Base-by-base conservation (phyloP, 2,888 invertebrate genomes). In the Sialis lutaria region DNA sequence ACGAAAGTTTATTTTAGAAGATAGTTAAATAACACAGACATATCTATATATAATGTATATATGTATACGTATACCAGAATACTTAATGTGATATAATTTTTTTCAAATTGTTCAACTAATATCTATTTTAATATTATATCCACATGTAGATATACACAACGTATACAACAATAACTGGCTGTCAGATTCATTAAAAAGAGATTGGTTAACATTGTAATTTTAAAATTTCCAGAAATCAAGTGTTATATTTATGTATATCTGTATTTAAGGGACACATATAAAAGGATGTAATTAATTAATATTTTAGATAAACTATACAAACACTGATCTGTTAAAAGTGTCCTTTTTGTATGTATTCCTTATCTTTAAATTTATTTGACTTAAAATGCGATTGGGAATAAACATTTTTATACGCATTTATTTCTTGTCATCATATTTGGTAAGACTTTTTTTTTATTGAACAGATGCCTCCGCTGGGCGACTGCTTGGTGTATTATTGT, bases 401-500 rank as follows among this genome's bases (percentile, higher is more conserved):
- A 22, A 22, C 22, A 22, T 22, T 22, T 22, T 22, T 22, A 22
- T 22, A 22, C 22, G 22, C 22, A 22, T 22, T 22, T 22, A 22
- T 4, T 22, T 22, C 22, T 22, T 10, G 37, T 37, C 37, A 37
- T n/a, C 37, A 37, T 37, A 37, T n/a, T 37, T 10, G n/a, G 37
- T 37, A 37, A n/a, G 37, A 10, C 12, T 37, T 4, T 10, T 7
- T 35, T 40, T 52, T 56, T 68, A 68, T 52, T 69, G 73, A 50
- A 79, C 78, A 39, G 80, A 76, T n/a, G 79, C 73, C 60, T 81
- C 79, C 44, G 69, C 72, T 44, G 75, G 67, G 53, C 77, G 62
- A n/a, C 64, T 63, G 33, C 72, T 62, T 33, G 50, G 45, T 33
- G 64, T 65, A 54, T 79, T 79, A 52, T 79, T 81, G 55, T 80